Evolutionary conservation across 2,888 invertebrate species (phyloP), one percentile per base, ranked within the genome.

Genomic region (Magallana nippona): DNA sequence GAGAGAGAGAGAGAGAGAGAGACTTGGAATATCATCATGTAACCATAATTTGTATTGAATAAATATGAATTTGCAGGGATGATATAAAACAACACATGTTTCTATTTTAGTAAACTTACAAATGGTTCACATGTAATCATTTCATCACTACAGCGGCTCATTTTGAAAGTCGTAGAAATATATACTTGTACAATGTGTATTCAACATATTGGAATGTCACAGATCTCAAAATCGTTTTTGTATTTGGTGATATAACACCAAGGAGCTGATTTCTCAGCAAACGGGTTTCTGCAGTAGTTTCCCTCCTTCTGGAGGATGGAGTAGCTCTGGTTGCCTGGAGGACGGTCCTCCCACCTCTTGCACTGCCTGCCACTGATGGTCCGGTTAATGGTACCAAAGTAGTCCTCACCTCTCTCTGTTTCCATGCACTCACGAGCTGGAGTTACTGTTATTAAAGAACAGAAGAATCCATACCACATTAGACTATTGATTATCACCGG

Each of bases 121-220:
- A 44, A 44, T 44, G 44, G 5, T 44, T 44, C 5, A 44, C 44
- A 44, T 44, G 44, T 44, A 8, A 44, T 44, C 44, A 8, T 5
- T 44, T 44, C 44, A 44, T 44, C 44, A 44, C 44, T 44, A 8
- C 44, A 44, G 44, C 44, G 8, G 44, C 44, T 44, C 44, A 44
- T 8, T 44, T 44, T 44, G 44, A 44, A 44, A 8, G 5, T 44
- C 44, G 44, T 44, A 44, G 44, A 8, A 44, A 8, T 44, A 44
- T 44, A 44, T 44, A 44, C 44, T 8, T 44, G 44, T 3, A 44
- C 44, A 8, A 44, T 44, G 44, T 44, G 44, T 44, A 10, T 19
- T 71, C 32, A 71, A 71, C 71, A 71, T 71, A 32, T 27, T 27
- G 71, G 71, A 71, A 71, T 71, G 13, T 71, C 27, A 27, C 71